Evolutionary conservation across 2,888 invertebrate species (phyloP).

Genomic region (Silvanus unidentatus): DNA sequence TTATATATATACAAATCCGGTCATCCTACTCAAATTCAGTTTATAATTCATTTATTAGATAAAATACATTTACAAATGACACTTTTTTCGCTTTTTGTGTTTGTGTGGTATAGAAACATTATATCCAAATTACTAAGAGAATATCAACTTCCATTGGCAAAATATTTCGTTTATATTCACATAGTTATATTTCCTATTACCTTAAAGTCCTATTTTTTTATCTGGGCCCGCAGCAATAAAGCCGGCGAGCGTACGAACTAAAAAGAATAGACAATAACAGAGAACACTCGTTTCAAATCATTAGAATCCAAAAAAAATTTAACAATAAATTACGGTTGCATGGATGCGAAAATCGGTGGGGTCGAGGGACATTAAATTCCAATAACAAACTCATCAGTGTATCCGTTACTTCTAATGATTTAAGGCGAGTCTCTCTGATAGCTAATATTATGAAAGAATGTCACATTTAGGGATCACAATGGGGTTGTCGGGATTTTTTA

Average conservation of each 20-base stretch:
- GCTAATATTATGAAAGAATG: slow-evolving; percentile 37
- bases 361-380: too few relatives aligned
- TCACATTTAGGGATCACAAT: slow-evolving; percentile 31
- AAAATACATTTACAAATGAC: slow-evolving; percentile 35
- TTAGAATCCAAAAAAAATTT: slow-evolving; percentile 8
- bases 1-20: slow-evolving; percentile 37
- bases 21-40: slow-evolving; percentile 33
- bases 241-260: slow-evolving; percentile 39
- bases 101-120: slow-evolving; percentile 28
- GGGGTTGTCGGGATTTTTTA: slow-evolving; percentile 8
- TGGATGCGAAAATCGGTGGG: slow-evolving; percentile 6
- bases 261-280: slow-evolving; percentile 19
- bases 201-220: slow-evolving; percentile 14
- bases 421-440: slow-evolving; percentile 18
- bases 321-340: too few relatives aligned
- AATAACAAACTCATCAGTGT: too few relatives aligned
- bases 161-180: slow-evolving; percentile 31
- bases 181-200: slow-evolving; percentile 3
- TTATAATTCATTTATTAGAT: slow-evolving; percentile 12
- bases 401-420: slow-evolving; percentile 24
- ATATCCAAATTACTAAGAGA: slow-evolving; percentile 31
- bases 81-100: not conserved
- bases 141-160: slow-evolving; percentile 40
- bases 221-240: slow-evolving; percentile 26
- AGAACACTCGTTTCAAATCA: slow-evolving; percentile 19